phyloP scores from a whole-genome alignment of 2,888 invertebrate species.

The Pteria penguin region DNA sequence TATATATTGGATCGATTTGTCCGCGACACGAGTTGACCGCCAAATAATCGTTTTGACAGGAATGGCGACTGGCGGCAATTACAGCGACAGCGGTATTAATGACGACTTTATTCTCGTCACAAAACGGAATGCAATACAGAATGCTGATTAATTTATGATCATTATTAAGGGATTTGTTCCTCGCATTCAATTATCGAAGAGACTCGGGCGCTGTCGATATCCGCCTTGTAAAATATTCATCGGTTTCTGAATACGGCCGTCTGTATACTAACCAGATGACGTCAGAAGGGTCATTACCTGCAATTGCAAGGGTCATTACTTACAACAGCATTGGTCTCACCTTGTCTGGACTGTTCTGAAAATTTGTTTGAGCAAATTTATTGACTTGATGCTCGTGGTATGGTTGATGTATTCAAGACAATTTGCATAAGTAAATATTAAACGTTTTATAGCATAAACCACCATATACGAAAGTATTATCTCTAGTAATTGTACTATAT shows the following conservation, averaged over 20 bases:
- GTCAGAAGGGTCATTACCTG: too few relatives aligned
- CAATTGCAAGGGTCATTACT: too few relatives aligned
- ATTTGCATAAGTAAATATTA: too few relatives aligned
- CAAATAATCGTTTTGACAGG: conserved; percentile 12
- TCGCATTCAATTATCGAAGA: not conserved
- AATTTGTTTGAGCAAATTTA: too few relatives aligned
- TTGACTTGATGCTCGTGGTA: too few relatives aligned
- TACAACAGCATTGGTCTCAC: too few relatives aligned
- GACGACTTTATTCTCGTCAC: not conserved
- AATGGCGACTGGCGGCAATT: conserved; percentile 25
- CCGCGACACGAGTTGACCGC: not conserved
- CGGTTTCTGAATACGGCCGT: not conserved
- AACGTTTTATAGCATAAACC: too few relatives aligned
- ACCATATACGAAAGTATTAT: too few relatives aligned
- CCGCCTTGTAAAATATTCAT: not conserved
- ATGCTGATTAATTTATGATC: not conserved
- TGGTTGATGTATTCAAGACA: too few relatives aligned
- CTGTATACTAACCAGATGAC: too few relatives aligned
- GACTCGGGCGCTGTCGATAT: not conserved
- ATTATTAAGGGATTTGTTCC: not conserved
- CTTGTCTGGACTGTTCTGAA: too few relatives aligned
- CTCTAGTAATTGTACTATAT: too few relatives aligned
- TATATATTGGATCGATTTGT: not conserved
- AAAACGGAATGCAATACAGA: not conserved
- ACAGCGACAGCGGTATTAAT: not conserved